Conservation (phyloP, 2,888 invertebrate genomes). For the Marronus borbonicus region DNA sequence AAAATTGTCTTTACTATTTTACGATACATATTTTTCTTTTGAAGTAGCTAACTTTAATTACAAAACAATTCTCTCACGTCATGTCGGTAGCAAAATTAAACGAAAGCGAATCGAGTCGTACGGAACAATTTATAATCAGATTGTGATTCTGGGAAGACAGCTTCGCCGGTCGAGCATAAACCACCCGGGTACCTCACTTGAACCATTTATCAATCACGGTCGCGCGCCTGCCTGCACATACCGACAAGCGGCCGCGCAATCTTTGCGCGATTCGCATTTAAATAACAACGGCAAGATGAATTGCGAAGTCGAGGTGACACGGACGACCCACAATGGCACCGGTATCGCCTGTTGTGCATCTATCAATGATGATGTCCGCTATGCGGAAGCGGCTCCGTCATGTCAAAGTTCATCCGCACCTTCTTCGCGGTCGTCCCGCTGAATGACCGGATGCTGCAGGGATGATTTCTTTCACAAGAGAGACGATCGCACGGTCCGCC, state of each 20-base stretch:
- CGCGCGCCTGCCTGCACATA: constrained; percentile 18
- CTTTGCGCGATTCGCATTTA: constrained; percentile 39
- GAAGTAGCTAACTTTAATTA: too few relatives aligned
- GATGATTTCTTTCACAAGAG: constrained; percentile 14
- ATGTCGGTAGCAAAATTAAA: too few relatives aligned
- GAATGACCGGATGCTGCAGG: constrained; percentile 62
- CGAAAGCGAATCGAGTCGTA: constrained; percentile 6
- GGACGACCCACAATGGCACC: constrained; percentile 49
- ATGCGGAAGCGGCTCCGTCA: constrained; percentile 65
- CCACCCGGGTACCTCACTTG: constrained; percentile 17
- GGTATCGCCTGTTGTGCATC: constrained; percentile 43
- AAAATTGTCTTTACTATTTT: too few relatives aligned
- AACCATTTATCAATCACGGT: constrained; percentile 39
- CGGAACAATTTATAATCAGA: constrained; percentile 22
- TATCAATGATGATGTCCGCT: constrained; percentile 57
- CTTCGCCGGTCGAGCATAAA: constrained; percentile 26
- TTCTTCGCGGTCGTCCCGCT: constrained; percentile 64
- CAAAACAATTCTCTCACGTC: not conserved
- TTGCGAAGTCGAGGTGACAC: constrained; percentile 48
- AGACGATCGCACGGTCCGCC: constrained; percentile 47
- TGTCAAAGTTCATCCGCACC: constrained; percentile 67
- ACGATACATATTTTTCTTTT: too few relatives aligned
- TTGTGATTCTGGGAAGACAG: constrained; percentile 25
- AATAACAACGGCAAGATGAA: constrained; percentile 48
- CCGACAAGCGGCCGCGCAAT: constrained; percentile 28